These are phyloP conservation scores for Syrrhaptes paradoxus DNA, from an alignment of 2,113 vertebrate species.

Conservation along the genomic window DNA sequence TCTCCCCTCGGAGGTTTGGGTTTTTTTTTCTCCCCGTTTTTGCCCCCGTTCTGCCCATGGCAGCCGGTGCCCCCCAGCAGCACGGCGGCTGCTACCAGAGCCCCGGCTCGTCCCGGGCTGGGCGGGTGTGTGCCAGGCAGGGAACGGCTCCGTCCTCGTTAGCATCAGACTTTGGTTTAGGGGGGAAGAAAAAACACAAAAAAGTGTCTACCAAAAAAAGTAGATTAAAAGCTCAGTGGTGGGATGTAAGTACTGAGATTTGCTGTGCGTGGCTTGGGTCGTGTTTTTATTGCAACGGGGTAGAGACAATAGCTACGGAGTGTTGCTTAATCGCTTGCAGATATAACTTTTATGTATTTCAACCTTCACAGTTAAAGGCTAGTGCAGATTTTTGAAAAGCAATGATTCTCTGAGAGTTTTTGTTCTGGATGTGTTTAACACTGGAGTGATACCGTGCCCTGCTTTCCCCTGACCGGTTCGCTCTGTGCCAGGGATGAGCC, in stretches of 20 bases:
- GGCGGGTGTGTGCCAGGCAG: background rate
- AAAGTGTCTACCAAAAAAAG: background rate
- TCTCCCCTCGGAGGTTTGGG: background rate
- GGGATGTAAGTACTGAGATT: conserved; percentile 10
- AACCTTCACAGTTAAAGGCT: conserved; percentile 29
- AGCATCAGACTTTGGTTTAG: background rate
- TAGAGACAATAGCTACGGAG: conserved; percentile 52
- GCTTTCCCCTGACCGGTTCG: background rate
- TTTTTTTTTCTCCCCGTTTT: background rate
- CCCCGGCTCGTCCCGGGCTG: background rate
- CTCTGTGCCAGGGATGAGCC: background rate
- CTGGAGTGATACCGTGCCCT: background rate
- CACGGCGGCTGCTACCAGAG: background rate
- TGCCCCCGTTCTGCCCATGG: background rate
- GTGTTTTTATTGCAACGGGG: conserved; percentile 47
- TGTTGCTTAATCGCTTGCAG: conserved; percentile 68
- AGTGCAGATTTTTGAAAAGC: background rate
- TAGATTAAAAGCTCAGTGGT: conserved; percentile 1
- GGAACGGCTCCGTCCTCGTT: background rate
- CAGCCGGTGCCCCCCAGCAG: background rate
- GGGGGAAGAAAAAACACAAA: background rate
- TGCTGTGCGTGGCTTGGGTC: conserved; percentile 41
- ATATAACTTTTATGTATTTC: conserved; percentile 59
- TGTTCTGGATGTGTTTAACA: background rate
- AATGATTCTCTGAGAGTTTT: background rate